Percentiles rank a stretch among this genome's conserved stretches.
phyloP scores from a whole-genome alignment of 1,140 invertebrate species.

The Mercenaria mercenaria region DNA sequence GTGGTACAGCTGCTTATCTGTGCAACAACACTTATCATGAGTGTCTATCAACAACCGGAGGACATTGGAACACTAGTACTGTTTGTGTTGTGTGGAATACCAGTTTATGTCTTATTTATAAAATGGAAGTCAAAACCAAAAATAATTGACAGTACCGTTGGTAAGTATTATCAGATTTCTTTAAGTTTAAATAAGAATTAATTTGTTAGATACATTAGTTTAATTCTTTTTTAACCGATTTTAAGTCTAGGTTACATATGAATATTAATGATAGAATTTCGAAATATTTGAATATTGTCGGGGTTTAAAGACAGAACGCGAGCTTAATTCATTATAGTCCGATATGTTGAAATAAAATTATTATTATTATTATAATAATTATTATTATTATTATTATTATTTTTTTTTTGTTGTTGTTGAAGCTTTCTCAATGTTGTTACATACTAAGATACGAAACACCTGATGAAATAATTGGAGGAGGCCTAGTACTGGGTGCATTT shows the following conservation, averaged over 20 bases:
- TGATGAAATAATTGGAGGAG: too few relatives aligned
- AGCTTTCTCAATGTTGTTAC: too few relatives aligned
- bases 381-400: too few relatives aligned
- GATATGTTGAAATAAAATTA: neutral
- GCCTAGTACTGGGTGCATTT: too few relatives aligned
- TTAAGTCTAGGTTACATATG: neutral
- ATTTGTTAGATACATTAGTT: neutral
- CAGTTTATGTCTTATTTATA: constrained; percentile 93
- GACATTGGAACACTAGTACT: constrained; percentile 93
- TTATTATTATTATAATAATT: too few relatives aligned
- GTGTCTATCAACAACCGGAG: constrained; percentile 86
- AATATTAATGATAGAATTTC: neutral
- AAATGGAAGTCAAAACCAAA: constrained; percentile 92
- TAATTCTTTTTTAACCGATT: neutral
- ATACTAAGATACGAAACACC: too few relatives aligned
- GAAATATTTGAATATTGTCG: neutral
- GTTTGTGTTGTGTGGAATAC: constrained; percentile 94
- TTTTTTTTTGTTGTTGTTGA: too few relatives aligned
- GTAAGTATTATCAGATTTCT: constrained; percentile 87
- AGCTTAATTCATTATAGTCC: neutral
- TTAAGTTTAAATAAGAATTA: neutral
- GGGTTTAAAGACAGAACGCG: neutral
- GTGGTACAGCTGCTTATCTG: constrained; percentile 64
- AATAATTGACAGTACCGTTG: constrained; percentile 88
- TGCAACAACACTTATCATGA: constrained; percentile 40